Evolutionary conservation across 1,140 invertebrate genomes (phyloP).

Genomic region (Parasteatoda tepidariorum): DNA sequence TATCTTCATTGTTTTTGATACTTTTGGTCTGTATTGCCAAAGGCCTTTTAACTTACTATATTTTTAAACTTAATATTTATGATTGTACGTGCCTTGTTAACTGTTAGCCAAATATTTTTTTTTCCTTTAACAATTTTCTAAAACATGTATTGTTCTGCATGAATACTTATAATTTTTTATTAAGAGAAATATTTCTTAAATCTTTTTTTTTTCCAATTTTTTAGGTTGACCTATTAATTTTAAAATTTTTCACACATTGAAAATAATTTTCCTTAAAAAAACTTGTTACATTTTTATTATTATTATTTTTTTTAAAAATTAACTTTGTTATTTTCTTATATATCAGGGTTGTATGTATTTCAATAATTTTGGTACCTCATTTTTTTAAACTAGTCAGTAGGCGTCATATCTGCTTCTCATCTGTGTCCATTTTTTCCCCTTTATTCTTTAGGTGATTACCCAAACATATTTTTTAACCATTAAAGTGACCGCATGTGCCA

Average conservation of each 20-base stretch:
- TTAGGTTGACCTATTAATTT: not conserved
- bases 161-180: no score
- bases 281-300: no score
- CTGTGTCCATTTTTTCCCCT: slow-evolving; percentile 20
- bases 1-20: no score
- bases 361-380: slow-evolving; percentile 55
- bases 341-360: not conserved
- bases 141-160: no score
- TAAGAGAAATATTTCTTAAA: not conserved
- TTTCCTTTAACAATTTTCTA: no score
- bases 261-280: not conserved
- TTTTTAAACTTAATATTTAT: no score
- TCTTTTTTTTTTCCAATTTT: not conserved
- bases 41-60: no score
- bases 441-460: not conserved
- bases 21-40: no score
- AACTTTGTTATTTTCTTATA: no score
- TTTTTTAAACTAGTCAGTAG: slow-evolving; percentile 54
- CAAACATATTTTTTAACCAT: not conserved
- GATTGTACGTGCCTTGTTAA: no score
- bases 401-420: slow-evolving; percentile 37
- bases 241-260: not conserved
- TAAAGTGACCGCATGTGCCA: slow-evolving; percentile 21
- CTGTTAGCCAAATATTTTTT: no score
- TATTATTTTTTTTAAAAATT: no score